A percentile compares a stretch with the other conserved stretches of the same genome.
phyloP scores from a whole-genome alignment of 2,888 invertebrate genomes.

The Suillia variegata region DNA sequence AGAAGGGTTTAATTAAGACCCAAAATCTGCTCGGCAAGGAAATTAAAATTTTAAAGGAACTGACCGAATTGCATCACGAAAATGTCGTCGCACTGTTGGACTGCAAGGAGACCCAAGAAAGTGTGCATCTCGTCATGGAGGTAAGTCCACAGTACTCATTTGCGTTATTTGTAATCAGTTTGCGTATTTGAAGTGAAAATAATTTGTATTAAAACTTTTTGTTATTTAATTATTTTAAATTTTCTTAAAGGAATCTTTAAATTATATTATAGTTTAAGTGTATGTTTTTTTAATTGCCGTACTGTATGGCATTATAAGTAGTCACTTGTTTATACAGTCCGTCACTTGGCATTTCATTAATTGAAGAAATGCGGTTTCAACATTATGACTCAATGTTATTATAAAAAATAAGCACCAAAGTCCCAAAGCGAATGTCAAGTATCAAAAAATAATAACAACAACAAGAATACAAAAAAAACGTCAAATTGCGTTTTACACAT shows the following conservation, averaged over 20 bases:
- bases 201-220: not conserved
- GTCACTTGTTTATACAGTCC: too few relatives aligned
- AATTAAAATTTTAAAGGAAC: constrained; percentile 97
- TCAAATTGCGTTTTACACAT: too few relatives aligned
- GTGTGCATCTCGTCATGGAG: constrained; percentile 99
- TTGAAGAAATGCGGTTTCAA: too few relatives aligned
- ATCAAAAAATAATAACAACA: too few relatives aligned
- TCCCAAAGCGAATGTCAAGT: too few relatives aligned
- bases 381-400: too few relatives aligned
- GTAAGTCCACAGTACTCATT: constrained; percentile 67
- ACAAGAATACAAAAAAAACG: too few relatives aligned
- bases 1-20: constrained; percentile 96
- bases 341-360: too few relatives aligned
- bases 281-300: too few relatives aligned
- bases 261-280: not conserved
- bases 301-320: too few relatives aligned
- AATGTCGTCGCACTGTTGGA: constrained; percentile 97
- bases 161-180: constrained; percentile 12
- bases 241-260: not conserved
- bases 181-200: not conserved
- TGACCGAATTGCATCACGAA: constrained; percentile 96
- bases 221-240: not conserved
- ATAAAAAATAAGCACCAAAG: too few relatives aligned
- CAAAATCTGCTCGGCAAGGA: constrained; percentile 97
- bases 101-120: constrained; percentile 93